A percentile compares a stretch with the other conserved stretches of the same genome.
These are phyloP conservation scores for sheep (Ovis aries) DNA, from an alignment of 2,113 vertebrate species.

Conservation along the genomic window ARS-UI_Ramb_v3.0 NC_056076.1:42251001-42251500, in stretches of 20 bases:
- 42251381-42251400: not conserved
- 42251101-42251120: not conserved
- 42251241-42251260: not conserved
- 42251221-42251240: not conserved
- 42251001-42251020: not conserved
- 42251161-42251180: not conserved
- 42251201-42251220: not conserved
- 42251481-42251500: not conserved
- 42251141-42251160: not conserved
- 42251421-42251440: not conserved
- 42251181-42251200: rapidly evolving
- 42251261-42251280: not conserved
- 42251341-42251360: not conserved
- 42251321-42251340: not conserved
- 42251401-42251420: not conserved
- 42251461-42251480: not conserved
- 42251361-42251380: not conserved
- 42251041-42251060: not conserved
- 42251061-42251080: not conserved
- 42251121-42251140: not conserved
- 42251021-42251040: not conserved
- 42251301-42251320: not conserved
- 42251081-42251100: not conserved
- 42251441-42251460: not conserved
- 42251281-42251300: not conserved